Evolutionary conservation across 2,888 invertebrate species (phyloP).

Genomic region (Drosophila lacicola): DNA sequence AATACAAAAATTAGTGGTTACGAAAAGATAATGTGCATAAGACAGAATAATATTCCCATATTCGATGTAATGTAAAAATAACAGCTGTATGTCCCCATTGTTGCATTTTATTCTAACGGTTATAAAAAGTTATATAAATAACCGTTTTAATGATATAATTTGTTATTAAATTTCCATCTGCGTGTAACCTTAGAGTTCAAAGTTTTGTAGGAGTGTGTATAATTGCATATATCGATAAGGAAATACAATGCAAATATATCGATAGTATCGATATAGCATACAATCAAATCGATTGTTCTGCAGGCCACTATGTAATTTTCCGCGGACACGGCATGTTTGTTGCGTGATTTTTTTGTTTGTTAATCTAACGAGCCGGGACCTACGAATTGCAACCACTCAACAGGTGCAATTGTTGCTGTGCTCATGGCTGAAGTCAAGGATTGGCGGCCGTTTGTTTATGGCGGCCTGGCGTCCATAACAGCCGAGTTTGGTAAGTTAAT

Average conservation of each 20-base stretch:
- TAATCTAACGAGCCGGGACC: slow-evolving; percentile 6
- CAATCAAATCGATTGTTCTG: slow-evolving; percentile 10
- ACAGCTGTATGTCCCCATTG: neutral
- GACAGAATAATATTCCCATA: no score
- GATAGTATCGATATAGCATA: slow-evolving; percentile 15
- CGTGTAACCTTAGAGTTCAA: neutral
- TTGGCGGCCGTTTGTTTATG: slow-evolving; percentile 97
- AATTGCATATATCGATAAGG: slow-evolving; percentile 21
- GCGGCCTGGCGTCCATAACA: slow-evolving; percentile 95
- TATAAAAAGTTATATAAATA: neutral
- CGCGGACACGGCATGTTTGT: slow-evolving; percentile 54
- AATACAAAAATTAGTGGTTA: no score
- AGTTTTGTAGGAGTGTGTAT: slow-evolving; percentile 30
- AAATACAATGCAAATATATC: neutral
- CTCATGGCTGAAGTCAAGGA: slow-evolving; percentile 85
- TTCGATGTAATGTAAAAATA: no score
- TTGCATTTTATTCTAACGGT: neutral
- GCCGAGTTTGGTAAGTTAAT: slow-evolving; percentile 93
- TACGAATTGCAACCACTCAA: slow-evolving; percentile 39
- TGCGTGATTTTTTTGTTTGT: slow-evolving; percentile 50
- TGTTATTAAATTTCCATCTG: neutral
- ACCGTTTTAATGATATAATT: neutral
- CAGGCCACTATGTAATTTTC: slow-evolving; percentile 29
- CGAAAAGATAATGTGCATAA: no score
- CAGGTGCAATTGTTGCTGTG: slow-evolving; percentile 46